A percentile compares a stretch with the other conserved stretches of the same genome.
Conservation (phyloP, 2,797 vertebrate species). For the Picus viridis region DNA sequence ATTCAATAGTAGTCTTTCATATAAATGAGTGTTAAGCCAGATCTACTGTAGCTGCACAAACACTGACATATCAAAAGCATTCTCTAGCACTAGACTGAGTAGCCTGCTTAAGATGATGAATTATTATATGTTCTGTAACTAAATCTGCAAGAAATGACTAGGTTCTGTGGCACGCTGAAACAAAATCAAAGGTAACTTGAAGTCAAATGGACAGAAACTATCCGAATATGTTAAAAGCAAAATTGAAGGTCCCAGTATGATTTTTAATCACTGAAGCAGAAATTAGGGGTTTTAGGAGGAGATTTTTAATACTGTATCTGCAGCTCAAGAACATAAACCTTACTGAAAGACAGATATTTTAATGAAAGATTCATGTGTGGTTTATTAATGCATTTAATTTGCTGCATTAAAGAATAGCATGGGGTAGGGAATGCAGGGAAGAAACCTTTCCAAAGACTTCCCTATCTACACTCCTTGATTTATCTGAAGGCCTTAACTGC, state of each 20-base stretch:
- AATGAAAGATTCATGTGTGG: not conserved
- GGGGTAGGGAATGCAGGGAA: not conserved
- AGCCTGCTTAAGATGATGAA: conserved; percentile 24
- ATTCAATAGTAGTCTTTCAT: conserved; percentile 46
- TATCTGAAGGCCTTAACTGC: not conserved
- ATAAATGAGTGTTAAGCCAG: conserved; percentile 23
- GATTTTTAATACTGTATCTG: not conserved
- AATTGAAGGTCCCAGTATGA: not conserved
- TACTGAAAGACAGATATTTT: not conserved
- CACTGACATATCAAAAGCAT: conserved; percentile 5
- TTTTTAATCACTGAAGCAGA: not conserved
- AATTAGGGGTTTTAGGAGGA: not conserved
- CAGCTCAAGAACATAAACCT: not conserved
- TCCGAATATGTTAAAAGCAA: not conserved
- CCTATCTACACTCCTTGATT: not conserved
- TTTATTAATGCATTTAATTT: not conserved
- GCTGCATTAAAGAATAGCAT: rapidly evolving
- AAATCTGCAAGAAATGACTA: not conserved
- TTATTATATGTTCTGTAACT: not conserved
- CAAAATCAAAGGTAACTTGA: not conserved
- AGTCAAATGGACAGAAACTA: conserved; percentile 6
- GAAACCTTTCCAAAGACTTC: not conserved
- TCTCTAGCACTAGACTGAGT: not conserved
- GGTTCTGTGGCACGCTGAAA: not conserved
- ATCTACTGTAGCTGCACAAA: not conserved